Evolutionary conservation across 2,113 vertebrate genomes (phyloP).

Genomic region (Isichthys henryi): DNA sequence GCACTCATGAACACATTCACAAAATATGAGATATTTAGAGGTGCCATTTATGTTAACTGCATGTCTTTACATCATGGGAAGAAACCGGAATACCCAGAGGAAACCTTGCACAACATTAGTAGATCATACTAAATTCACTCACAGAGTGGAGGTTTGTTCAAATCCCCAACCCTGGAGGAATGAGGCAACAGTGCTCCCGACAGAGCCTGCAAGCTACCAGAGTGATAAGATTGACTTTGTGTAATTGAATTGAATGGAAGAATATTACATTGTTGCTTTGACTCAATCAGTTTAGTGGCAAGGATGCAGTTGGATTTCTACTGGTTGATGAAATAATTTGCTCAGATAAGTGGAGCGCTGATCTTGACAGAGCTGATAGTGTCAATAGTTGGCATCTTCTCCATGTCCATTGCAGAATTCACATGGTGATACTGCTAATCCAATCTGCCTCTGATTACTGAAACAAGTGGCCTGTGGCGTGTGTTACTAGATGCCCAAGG

Average conservation of each 20-base stretch:
- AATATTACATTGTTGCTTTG: neutral
- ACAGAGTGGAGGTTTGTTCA: neutral
- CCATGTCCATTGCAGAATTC: slow-evolving; percentile 45
- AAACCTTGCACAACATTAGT: neutral
- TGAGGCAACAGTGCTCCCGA: neutral
- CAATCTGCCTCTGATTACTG: slow-evolving; percentile 31
- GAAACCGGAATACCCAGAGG: neutral
- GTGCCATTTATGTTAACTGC: neutral
- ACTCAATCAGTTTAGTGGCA: neutral
- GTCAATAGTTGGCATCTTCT: slow-evolving; percentile 38
- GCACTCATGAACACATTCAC: neutral
- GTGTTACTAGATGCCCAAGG: neutral
- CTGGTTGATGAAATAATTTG: neutral
- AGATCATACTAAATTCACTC: neutral
- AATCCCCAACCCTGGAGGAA: neutral
- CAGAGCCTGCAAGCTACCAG: neutral
- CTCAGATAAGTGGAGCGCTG: slow-evolving; percentile 30
- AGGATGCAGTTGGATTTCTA: neutral
- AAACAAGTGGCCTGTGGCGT: slow-evolving; percentile 13
- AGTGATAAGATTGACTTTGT: neutral
- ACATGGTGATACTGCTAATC: slow-evolving; percentile 41
- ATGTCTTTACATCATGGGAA: neutral
- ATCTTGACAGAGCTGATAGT: neutral
- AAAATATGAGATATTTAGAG: neutral
- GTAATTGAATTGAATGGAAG: neutral